Evolutionary conservation across 2,113 vertebrate species (phyloP).

Genomic region (Hippocampus guttulatus): DNA sequence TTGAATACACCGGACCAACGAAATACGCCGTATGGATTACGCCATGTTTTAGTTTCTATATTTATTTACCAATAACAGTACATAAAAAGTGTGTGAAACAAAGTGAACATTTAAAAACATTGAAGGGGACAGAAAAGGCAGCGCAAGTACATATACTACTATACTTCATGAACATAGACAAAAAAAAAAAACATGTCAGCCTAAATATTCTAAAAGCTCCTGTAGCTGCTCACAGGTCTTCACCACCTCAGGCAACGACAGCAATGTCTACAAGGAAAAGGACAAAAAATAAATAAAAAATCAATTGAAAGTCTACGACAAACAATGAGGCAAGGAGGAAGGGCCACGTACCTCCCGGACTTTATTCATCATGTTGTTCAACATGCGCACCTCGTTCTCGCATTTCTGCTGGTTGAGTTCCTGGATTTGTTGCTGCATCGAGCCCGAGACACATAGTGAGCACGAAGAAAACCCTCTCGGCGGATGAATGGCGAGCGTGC

Average conservation of each 20-base stretch:
- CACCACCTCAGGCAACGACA: slow-evolving; percentile 63
- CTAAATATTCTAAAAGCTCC: slow-evolving; percentile 64
- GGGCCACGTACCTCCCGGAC: slow-evolving; percentile 73
- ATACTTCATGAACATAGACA: slow-evolving; percentile 13
- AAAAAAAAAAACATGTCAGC: slow-evolving; percentile 32
- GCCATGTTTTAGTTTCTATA: neutral
- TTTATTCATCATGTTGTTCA: slow-evolving; percentile 76
- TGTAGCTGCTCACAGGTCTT: slow-evolving; percentile 59
- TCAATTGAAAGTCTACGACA: neutral
- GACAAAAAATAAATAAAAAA: neutral
- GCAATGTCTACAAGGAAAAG: slow-evolving; percentile 56
- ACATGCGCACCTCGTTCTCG: slow-evolving; percentile 76
- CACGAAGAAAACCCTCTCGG: neutral
- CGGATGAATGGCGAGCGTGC: too few species aligned
- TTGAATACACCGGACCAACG: neutral
- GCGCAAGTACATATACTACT: neutral
- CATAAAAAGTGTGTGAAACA: neutral
- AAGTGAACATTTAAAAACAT: neutral
- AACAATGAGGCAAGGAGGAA: too few species aligned
- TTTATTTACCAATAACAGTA: neutral
- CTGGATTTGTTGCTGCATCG: slow-evolving; percentile 75
- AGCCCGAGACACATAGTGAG: neutral
- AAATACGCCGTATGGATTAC: too few species aligned
- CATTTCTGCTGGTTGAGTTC: slow-evolving; percentile 76
- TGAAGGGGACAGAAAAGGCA: neutral